Base-by-base conservation (phyloP, 2,888 invertebrate genomes). In the Ochropacha duplaris region DNA sequence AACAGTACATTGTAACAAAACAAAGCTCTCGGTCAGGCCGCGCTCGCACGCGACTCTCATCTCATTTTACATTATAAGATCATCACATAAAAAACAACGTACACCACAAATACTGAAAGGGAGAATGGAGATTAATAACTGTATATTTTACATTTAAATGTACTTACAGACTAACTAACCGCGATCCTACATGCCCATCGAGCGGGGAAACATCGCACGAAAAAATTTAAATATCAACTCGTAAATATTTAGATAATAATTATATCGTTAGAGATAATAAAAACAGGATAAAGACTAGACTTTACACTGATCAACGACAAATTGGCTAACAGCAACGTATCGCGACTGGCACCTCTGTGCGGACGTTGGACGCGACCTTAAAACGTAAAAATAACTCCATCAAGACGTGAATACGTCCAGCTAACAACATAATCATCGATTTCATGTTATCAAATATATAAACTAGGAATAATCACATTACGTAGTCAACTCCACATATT, bases 201-300 rank as follows among this genome's bases (percentile, higher is more conserved):
- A 74, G 65, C 73, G 82, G 84, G 82, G 79, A 84, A 79, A 84
- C n/a, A 88, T 81, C 88, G 89, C 87, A 86, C 86, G 81, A 84
- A 75, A 63, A 51, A 61, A 65, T 82, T 88, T 84, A 90, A 90
- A 91, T 90, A 92, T 91, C 90, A 88, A 85, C 89, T 88, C 88
- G 87, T 89, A 85, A 86, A 89, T 87, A 90, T 89, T 87, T 85
- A 84, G 79, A 83, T 84, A 84, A 72, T 82, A 67, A 64, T 79
- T 83, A 86, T 86, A 88, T 86, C 84, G 84, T 89, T 87, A 89
- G 83, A 88, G 86, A 89, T 88, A 87, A 89, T 87, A 84, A 84
- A 88, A 92, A 92, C 90, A 91, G 90, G 78, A 90, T 92, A 92
- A 90, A 92, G 93, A 93, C 93, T 93, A 93, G 93, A 93, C 92